phyloP scores from a whole-genome alignment of 2,113 vertebrate genomes.

The Rhizomys pruinosus region DNA sequence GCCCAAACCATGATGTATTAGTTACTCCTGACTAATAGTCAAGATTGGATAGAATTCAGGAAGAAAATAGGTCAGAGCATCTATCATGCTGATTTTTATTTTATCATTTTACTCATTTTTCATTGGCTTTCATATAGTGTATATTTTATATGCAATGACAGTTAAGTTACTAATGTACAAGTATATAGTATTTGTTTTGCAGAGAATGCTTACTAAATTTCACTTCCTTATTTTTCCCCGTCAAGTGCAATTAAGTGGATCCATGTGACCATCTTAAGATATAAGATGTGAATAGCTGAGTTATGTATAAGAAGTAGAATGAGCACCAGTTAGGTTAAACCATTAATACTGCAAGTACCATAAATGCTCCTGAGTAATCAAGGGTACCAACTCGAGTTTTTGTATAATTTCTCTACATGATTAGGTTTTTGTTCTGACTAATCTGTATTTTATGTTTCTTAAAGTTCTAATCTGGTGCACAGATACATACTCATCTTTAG shows the following conservation, averaged over 20 bases:
- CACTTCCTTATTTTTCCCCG: background rate
- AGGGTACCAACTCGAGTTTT: background rate
- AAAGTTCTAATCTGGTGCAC: background rate
- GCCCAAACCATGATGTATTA: background rate
- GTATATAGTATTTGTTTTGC: background rate
- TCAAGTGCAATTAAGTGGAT: background rate
- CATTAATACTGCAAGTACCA: background rate
- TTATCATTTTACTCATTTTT: background rate
- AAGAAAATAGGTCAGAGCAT: background rate
- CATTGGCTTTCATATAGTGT: background rate
- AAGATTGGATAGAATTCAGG: background rate
- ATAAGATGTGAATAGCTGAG: conserved; percentile 19
- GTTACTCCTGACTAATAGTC: background rate
- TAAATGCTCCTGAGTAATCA: background rate
- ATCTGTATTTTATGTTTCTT: background rate
- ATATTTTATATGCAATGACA: background rate
- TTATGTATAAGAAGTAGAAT: background rate
- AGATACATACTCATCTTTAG: background rate
- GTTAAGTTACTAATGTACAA: background rate
- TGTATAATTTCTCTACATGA: background rate
- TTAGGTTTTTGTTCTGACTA: background rate
- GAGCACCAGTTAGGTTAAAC: background rate
- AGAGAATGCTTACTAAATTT: background rate
- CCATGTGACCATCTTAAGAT: background rate
- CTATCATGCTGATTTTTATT: background rate